Percentiles rank a stretch among this genome's conserved stretches.
phyloP scores from a whole-genome alignment of 1,140 invertebrate genomes.

The Pollicipes pollicipes region DNA sequence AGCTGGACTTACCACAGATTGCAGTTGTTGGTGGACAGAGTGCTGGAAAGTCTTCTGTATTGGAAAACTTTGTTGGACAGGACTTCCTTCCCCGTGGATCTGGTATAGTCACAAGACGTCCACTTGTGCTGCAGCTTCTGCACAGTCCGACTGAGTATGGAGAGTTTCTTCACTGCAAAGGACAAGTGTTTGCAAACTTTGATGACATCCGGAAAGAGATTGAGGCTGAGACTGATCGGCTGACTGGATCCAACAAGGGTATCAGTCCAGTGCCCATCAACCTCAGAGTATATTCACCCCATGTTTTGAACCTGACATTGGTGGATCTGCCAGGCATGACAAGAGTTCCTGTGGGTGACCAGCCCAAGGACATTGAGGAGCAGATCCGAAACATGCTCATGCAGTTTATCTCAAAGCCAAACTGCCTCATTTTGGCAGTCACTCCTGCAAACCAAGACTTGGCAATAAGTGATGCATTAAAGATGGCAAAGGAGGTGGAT shows the following conservation, averaged over 20 bases:
- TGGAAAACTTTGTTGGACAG: constrained; percentile 97
- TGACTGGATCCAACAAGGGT: constrained; percentile 94
- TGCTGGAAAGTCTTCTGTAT: constrained; percentile 95
- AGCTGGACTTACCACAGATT: constrained; percentile 96
- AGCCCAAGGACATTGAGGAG: constrained; percentile 76
- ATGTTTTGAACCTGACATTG: constrained; percentile 86
- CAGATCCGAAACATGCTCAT: constrained; percentile 90
- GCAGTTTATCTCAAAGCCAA: constrained; percentile 82
- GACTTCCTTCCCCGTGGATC: constrained; percentile 91
- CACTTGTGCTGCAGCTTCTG: constrained; percentile 92
- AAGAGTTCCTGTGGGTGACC: constrained; percentile 88
- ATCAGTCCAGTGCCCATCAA: constrained; percentile 98
- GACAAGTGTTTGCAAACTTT: constrained; percentile 92
- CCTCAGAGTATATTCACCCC: constrained; percentile 90
- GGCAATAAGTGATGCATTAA: constrained; percentile 88
- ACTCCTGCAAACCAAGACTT: constrained; percentile 92
- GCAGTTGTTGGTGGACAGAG: constrained; percentile 98
- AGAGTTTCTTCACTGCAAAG: constrained; percentile 96
- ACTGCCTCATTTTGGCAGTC: constrained; percentile 87
- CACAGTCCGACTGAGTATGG: constrained; percentile 78
- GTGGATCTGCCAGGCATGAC: constrained; percentile 91
- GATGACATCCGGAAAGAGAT: constrained; percentile 94
- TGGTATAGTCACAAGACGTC: constrained; percentile 92
- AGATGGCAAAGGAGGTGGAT: constrained; percentile 88
- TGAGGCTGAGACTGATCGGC: constrained; percentile 90